phyloP scores from a whole-genome alignment of 2,888 invertebrate species.

The Patella depressa region DNA sequence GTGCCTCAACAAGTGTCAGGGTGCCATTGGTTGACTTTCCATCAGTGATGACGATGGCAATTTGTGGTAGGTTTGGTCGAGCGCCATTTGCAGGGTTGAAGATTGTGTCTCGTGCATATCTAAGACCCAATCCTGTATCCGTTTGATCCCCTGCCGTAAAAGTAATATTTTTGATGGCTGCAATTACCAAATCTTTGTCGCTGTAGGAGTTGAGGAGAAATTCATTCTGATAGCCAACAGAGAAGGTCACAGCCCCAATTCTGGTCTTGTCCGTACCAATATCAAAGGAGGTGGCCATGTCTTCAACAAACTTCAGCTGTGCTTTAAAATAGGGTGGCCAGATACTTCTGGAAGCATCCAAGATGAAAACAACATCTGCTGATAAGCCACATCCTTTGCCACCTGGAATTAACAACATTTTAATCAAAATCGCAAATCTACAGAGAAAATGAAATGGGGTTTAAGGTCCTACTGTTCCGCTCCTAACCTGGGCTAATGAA shows the following conservation, averaged over 20 bases:
- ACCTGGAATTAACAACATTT: background rate
- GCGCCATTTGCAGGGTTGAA: slow-evolving; percentile 27
- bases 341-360: slow-evolving; percentile 30
- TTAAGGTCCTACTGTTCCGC: no score
- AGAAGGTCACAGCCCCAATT: slow-evolving; percentile 41
- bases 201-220: slow-evolving; percentile 26
- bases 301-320: slow-evolving; percentile 23
- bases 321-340: slow-evolving; percentile 4
- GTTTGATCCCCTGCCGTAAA: slow-evolving; percentile 27
- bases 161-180: slow-evolving; percentile 1
- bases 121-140: slow-evolving; percentile 34
- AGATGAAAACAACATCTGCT: slow-evolving; percentile 24
- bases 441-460: no score
- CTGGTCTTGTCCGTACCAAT: slow-evolving; percentile 29
- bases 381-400: slow-evolving; percentile 27
- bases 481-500: no score
- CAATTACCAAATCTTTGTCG: background rate
- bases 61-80: slow-evolving; percentile 30
- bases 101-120: slow-evolving; percentile 27
- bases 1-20: slow-evolving; percentile 30
- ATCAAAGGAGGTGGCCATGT: slow-evolving; percentile 18
- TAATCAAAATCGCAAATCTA: no score
- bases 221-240: slow-evolving; percentile 25
- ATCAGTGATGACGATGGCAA: slow-evolving; percentile 43
- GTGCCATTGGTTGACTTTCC: slow-evolving; percentile 38